These are phyloP conservation scores for Trichopoda pennipes DNA, from an alignment of 2,888 invertebrate genomes.

Conservation along the genomic window DNA sequence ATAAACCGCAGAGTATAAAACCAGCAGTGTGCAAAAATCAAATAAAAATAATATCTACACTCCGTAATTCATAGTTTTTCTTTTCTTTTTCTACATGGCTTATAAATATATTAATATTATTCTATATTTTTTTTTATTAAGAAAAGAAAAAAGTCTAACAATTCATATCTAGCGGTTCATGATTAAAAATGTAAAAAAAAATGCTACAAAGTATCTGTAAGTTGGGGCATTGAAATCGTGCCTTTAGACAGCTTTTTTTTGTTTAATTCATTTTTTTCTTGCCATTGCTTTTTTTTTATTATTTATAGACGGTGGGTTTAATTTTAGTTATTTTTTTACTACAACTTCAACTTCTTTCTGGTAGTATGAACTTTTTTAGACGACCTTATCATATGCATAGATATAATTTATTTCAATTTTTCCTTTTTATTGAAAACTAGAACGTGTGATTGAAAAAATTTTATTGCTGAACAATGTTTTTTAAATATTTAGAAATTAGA, in stretches of 20 bases:
- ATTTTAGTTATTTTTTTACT: constrained; percentile 7
- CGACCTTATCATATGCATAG: constrained; percentile 58
- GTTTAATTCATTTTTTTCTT: constrained; percentile 11
- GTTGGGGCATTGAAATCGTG: constrained; percentile 57
- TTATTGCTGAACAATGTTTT: constrained; percentile 10
- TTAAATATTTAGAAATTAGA: constrained; percentile 16
- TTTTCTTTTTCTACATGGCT: neutral
- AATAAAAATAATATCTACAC: constrained; percentile 1
- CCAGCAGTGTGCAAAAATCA: neutral
- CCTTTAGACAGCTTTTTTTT: constrained; percentile 61
- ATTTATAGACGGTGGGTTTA: neutral
- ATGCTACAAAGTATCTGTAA: constrained; percentile 18
- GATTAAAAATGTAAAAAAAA: constrained; percentile 55
- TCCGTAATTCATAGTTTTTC: neutral
- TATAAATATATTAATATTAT: constrained; percentile 56
- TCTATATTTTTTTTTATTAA: constrained; percentile 3
- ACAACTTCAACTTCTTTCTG: constrained; percentile 19
- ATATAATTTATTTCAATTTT: constrained; percentile 25
- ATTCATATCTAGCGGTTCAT: constrained; percentile 51
- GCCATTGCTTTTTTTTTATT: neutral
- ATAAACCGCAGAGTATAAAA: neutral
- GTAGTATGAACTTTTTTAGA: constrained; percentile 57
- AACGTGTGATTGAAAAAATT: constrained; percentile 57
- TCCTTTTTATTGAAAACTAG: constrained; percentile 41
- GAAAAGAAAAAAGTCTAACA: constrained; percentile 50